phyloP scores from a whole-genome alignment of 1,140 invertebrate genomes.

The Halictus rubicundus region DNA sequence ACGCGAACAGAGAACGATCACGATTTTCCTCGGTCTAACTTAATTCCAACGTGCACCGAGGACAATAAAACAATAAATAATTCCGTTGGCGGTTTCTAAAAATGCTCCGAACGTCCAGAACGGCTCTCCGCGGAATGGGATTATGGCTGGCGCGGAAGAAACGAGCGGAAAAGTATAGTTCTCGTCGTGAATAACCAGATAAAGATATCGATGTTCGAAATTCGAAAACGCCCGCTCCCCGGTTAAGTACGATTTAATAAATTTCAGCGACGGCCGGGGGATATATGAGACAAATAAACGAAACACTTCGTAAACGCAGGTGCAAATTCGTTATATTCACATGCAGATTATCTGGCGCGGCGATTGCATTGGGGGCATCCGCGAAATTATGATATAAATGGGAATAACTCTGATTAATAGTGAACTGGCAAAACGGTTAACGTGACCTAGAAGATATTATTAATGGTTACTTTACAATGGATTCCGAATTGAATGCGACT shows the following conservation, averaged over 20 bases:
- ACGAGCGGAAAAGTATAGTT: not conserved
- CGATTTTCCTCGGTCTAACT: no score
- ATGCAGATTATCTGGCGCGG: constrained; percentile 48
- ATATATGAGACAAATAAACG: constrained; percentile 28
- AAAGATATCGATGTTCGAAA: not conserved
- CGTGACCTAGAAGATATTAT: constrained; percentile 50
- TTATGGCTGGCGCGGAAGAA: no score
- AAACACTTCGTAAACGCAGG: constrained; percentile 48
- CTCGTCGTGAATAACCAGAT: not conserved
- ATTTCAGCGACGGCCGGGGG: not conserved
- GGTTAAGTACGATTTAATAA: constrained; percentile 34
- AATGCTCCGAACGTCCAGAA: no score
- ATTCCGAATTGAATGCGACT: constrained; percentile 37
- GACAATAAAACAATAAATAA: no score
- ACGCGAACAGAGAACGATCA: no score
- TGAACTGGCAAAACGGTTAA: constrained; percentile 39
- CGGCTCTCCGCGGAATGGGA: not conserved
- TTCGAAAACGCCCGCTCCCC: not conserved
- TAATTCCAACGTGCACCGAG: no score
- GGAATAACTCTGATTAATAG: constrained; percentile 56
- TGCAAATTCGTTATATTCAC: constrained; percentile 56
- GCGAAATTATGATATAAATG: constrained; percentile 55
- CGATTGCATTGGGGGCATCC: constrained; percentile 13
- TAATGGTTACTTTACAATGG: constrained; percentile 53
- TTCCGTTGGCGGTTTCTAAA: no score